phyloP scores from a whole-genome alignment of 2,113 vertebrate genomes.

The Oreocharis arfaki region DNA sequence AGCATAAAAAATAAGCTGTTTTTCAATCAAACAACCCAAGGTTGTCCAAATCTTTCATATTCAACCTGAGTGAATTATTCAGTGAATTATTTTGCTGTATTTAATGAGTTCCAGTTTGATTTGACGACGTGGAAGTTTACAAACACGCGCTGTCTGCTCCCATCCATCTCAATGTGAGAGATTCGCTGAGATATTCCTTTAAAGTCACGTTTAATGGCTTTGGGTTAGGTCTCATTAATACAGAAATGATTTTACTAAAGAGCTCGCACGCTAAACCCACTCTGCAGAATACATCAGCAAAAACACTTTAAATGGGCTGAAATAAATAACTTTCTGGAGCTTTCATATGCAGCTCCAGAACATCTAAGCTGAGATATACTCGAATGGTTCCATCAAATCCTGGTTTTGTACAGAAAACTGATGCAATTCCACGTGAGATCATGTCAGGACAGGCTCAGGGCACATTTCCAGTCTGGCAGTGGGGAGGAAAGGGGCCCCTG shows the following conservation, averaged over 20 bases:
- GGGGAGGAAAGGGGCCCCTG: background rate
- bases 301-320: slow-evolving; percentile 6
- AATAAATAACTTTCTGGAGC: slow-evolving; percentile 33
- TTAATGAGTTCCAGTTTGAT: slow-evolving; percentile 52
- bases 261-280: slow-evolving; percentile 2
- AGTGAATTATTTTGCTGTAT: slow-evolving; percentile 45
- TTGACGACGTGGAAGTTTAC: background rate
- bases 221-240: slow-evolving; percentile 51
- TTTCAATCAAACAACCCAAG: slow-evolving; percentile 51
- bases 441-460: background rate
- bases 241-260: slow-evolving; percentile 24
- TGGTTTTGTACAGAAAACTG: background rate
- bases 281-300: background rate
- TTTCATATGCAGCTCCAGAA: background rate
- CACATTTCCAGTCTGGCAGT: background rate
- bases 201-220: slow-evolving; percentile 15
- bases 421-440: background rate
- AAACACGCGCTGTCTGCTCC: background rate
- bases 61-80: slow-evolving; percentile 33
- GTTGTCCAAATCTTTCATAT: slow-evolving; percentile 31
- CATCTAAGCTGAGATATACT: background rate
- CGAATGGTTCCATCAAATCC: background rate
- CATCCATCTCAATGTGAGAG: slow-evolving; percentile 28
- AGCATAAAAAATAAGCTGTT: slow-evolving; percentile 37
- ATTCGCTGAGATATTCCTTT: background rate